Evolutionary conservation across 2,797 vertebrate genomes (phyloP).

Genomic region (Jordanella pulchra): DNA sequence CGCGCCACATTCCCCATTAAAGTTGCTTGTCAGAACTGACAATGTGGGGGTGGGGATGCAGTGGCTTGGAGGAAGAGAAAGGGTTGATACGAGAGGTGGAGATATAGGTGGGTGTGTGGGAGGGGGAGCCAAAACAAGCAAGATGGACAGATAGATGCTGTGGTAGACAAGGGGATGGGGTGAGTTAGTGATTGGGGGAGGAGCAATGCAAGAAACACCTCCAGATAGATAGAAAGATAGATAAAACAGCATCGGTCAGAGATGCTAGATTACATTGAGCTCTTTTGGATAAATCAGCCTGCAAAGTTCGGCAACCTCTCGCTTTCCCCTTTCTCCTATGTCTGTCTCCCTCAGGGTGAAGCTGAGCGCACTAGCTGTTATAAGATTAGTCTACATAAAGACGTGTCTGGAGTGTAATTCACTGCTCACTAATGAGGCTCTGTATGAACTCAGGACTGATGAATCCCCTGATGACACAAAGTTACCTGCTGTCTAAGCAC

Average conservation of each 20-base stretch:
- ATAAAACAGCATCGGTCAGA: conserved; percentile 87
- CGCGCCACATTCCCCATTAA: conserved; percentile 91
- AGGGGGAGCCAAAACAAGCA: conserved; percentile 48
- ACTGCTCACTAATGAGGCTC: conserved; percentile 88
- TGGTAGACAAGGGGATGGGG: conserved; percentile 28
- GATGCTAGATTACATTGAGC: conserved; percentile 85
- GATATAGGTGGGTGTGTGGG: conserved; percentile 25
- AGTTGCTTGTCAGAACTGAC: conserved; percentile 91
- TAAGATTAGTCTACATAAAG: conserved; percentile 89
- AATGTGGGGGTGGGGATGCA: conserved; percentile 84
- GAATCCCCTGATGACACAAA: conserved; percentile 73
- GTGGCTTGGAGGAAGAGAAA: conserved; percentile 75
- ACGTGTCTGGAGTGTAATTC: conserved; percentile 88
- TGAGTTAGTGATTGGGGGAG: conserved; percentile 30
- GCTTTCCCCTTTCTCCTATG: conserved; percentile 19
- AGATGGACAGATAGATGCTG: conserved; percentile 25
- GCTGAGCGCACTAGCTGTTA: conserved; percentile 79
- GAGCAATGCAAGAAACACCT: conserved; percentile 53
- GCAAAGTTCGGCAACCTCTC: conserved; percentile 76
- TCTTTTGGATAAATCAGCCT: conserved; percentile 87
- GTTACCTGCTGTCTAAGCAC: conserved; percentile 67
- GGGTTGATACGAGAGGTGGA: conserved; percentile 51
- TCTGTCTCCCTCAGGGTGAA: conserved; percentile 57
- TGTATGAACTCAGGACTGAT: conserved; percentile 82
- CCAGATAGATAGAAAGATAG: conserved; percentile 76